Evolutionary conservation across 2,888 invertebrate genomes (phyloP), one percentile per base, ranked within the genome.

Genomic region (Drosophila aldrichi): DNA sequence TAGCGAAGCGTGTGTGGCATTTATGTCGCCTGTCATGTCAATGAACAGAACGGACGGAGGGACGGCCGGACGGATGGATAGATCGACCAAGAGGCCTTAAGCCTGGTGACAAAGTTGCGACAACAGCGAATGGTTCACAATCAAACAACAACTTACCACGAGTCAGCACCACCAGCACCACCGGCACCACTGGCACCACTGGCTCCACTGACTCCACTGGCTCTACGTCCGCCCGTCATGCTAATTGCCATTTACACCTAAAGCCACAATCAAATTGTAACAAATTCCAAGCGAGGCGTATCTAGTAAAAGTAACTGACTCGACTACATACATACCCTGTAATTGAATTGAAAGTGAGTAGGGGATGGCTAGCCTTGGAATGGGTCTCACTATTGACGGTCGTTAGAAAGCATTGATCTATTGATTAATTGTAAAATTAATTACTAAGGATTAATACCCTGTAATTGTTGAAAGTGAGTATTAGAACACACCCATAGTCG

Each of bases 181-280:
- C 29, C 14, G 2, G 8, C 40, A 8, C 36, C n/a, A 10, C 29
- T 18, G 1, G 18, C 40, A 10, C 34, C n/a, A 25, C 9, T 1
- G 9, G 2, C 48, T 14, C 34, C 49, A 32, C 38, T 14, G 29
- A 14, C 41, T 5, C 10, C 32, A 14, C 32, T 29, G 41, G 43
- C 44, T 22, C 22, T 16, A 40, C 16, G 22, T 36, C 8, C 14
- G n/a, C 74, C 71, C 76, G 62, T 75, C 82, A 70, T 56, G 55
- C 86, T 82, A 82, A 82, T 85, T 82, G 86, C 81, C 86, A 80
- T 82, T 85, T 86, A 86, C 83, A 82, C 86, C 87, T 75, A 68
- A 78, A 81, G 70, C 65, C 66, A 69, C 78, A 73, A 78, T 82
- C 62, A 82, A 86, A 81, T 59, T 76, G 72, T 70, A 81, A 76